Conservation (phyloP, 1,140 invertebrate genomes). For the Harpegnathos saltator region DNA sequence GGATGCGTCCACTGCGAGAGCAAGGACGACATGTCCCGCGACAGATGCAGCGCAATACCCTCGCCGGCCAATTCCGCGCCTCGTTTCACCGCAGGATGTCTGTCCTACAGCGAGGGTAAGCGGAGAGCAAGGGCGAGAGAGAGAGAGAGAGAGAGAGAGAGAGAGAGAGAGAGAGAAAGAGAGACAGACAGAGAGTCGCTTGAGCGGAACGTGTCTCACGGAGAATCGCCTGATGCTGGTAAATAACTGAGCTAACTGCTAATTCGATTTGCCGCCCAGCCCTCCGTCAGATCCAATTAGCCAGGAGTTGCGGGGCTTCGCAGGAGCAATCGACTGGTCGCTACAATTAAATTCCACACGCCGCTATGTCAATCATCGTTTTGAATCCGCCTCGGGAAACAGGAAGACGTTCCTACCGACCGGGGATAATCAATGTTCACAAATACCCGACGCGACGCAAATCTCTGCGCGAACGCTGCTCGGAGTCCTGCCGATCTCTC, state of each 20-base stretch:
- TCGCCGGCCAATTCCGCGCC: conserved; percentile 46
- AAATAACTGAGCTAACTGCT: conserved; percentile 73
- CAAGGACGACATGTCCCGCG: conserved; percentile 25
- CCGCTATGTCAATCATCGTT: conserved; percentile 50
- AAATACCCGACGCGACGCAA: neutral
- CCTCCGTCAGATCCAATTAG: conserved; percentile 72
- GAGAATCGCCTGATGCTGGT: conserved; percentile 68
- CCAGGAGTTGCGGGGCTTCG: conserved; percentile 65
- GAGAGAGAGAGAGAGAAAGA: neutral
- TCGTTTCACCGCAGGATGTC: conserved; percentile 48
- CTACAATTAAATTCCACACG: conserved; percentile 68
- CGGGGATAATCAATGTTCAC: conserved; percentile 32
- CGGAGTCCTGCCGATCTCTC: too few relatives aligned
- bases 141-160: conserved; percentile 9
- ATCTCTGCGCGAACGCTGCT: neutral
- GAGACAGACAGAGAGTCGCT: conserved; percentile 42
- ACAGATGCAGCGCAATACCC: conserved; percentile 45
- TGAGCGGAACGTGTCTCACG: conserved; percentile 57
- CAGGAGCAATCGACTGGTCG: conserved; percentile 63
- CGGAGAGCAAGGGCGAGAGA: neutral
- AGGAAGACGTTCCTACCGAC: conserved; percentile 2
- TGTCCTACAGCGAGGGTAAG: conserved; percentile 15
- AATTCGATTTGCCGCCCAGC: conserved; percentile 70
- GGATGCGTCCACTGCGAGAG: conserved; percentile 19
- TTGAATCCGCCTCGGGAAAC: conserved; percentile 42